phyloP scores from a whole-genome alignment of 2,797 vertebrate species.

The Myotis findleyi region DNA sequence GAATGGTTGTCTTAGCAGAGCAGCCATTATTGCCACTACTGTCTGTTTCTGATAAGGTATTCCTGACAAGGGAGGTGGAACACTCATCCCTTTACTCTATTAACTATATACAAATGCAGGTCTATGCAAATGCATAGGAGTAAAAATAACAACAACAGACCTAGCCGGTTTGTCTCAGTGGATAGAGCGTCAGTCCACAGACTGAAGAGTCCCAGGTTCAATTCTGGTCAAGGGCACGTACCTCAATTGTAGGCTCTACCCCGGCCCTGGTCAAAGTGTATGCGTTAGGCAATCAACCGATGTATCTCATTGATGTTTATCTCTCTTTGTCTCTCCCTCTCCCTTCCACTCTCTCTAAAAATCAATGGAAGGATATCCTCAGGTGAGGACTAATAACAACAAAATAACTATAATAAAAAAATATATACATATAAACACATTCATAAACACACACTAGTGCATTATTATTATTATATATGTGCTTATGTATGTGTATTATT shows the following conservation, averaged over 20 bases:
- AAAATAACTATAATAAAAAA: background rate
- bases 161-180: too few species aligned
- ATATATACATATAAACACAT: background rate
- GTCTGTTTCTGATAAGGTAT: background rate
- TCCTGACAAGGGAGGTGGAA: background rate
- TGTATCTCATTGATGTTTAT: too few species aligned
- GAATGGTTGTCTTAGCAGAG: background rate
- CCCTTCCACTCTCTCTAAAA: too few species aligned
- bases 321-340: too few species aligned
- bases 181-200: too few species aligned
- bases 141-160: background rate
- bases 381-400: too few species aligned
- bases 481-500: background rate
- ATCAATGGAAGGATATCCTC: too few species aligned
- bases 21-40: background rate
- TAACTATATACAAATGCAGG: background rate
- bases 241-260: too few species aligned
- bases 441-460: background rate
- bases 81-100: background rate
- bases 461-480: background rate
- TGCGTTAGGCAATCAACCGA: too few species aligned
- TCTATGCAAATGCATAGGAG: background rate
- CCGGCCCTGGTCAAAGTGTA: too few species aligned
- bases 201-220: too few species aligned
- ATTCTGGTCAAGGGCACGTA: too few species aligned